Conservation (phyloP, 53 echinoderm and acorn worm species). For the Paracentrotus lividus region DNA sequence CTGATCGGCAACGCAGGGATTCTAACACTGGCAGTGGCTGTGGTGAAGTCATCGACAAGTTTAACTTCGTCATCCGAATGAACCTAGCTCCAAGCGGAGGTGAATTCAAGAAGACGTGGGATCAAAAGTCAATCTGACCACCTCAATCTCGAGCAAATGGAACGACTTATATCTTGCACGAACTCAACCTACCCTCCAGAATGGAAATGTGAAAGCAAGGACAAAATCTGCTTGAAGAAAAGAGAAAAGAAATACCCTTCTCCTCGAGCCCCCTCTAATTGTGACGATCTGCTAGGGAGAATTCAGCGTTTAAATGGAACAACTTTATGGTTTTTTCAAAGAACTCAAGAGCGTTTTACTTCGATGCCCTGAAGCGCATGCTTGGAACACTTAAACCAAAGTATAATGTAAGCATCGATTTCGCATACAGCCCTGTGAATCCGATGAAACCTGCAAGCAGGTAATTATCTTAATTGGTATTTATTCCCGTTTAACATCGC, state of each 20-base stretch:
- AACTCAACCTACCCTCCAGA: background rate
- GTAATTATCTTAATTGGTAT: no score
- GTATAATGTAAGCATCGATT: background rate
- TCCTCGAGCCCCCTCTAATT: background rate
- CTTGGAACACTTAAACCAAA: background rate
- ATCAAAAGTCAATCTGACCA: background rate
- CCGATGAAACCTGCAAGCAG: background rate
- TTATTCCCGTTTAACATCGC: no score
- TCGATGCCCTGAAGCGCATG: background rate
- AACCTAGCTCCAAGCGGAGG: conserved; percentile 28
- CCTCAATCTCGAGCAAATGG: conserved; percentile 15
- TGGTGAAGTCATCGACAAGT: conserved; percentile 33
- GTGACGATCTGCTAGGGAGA: background rate
- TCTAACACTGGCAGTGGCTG: conserved; percentile 32
- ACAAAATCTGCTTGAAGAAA: background rate
- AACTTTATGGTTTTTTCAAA: background rate
- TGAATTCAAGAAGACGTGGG: conserved; percentile 40
- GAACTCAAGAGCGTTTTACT: background rate
- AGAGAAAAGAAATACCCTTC: background rate
- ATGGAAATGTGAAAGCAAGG: background rate
- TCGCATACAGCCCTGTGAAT: background rate
- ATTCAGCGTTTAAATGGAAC: background rate
- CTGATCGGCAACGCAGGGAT: conserved; percentile 45
- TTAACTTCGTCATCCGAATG: conserved; percentile 29
- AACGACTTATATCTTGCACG: conserved; percentile 7